Evolutionary conservation across 1,140 invertebrate genomes (phyloP).

Genomic region (Cydia splendana): DNA sequence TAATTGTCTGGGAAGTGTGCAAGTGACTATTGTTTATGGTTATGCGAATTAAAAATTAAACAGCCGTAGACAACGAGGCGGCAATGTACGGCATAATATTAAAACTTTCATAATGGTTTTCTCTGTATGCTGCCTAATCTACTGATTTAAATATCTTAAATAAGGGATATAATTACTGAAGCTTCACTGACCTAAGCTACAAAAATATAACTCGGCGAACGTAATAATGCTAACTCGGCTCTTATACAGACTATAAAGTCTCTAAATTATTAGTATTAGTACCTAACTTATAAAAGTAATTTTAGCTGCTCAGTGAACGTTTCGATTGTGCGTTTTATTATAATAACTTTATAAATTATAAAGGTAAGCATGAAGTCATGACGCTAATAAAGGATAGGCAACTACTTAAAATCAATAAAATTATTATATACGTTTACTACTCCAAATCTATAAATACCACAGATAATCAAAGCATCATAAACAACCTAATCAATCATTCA

Average conservation of each 20-base stretch:
- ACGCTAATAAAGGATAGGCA: too few relatives aligned
- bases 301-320: too few relatives aligned
- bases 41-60: constrained; percentile 26
- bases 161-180: neutral
- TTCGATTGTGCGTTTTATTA: too few relatives aligned
- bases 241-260: too few relatives aligned
- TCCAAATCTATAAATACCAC: neutral
- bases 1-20: constrained; percentile 27
- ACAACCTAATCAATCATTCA: constrained; percentile 30
- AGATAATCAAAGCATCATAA: constrained; percentile 17
- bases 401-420: too few relatives aligned
- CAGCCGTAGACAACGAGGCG: constrained; percentile 2
- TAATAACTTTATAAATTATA: too few relatives aligned
- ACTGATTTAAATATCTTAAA: neutral
- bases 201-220: neutral
- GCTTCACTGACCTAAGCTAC: neutral
- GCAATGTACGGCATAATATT: constrained; percentile 7
- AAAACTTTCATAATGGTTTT: neutral
- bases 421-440: neutral
- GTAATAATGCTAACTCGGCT: too few relatives aligned
- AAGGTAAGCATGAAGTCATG: too few relatives aligned
- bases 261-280: too few relatives aligned
- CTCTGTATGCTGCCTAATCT: neutral
- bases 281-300: too few relatives aligned
- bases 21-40: constrained; percentile 29